phyloP scores from a whole-genome alignment of 2,888 invertebrate genomes.

The Metopia argyrocephala region DNA sequence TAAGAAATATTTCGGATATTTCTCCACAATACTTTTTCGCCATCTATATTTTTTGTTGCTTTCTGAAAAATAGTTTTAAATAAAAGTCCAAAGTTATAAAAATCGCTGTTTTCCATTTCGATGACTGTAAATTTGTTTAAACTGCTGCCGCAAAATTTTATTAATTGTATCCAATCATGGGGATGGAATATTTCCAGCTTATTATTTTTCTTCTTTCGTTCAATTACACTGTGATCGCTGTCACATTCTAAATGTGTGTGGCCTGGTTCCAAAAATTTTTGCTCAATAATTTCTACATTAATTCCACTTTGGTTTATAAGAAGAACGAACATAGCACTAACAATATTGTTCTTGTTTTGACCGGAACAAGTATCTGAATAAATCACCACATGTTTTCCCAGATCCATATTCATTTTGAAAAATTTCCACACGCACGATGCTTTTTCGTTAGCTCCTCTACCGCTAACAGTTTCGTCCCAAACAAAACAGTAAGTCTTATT shows the following conservation, averaged over 20 bases:
- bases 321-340: neutral
- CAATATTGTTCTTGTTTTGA: neutral
- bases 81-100: neutral
- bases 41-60: neutral
- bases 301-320: neutral
- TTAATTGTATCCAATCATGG: neutral
- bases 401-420: slow-evolving; percentile 14
- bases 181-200: slow-evolving; percentile 1
- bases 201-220: slow-evolving; percentile 7
- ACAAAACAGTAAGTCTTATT: slow-evolving; percentile 10
- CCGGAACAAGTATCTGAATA: slow-evolving; percentile 24
- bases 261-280: slow-evolving; percentile 18
- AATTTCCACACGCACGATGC: slow-evolving; percentile 12
- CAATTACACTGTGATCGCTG: slow-evolving; percentile 22
- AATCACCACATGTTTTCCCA: slow-evolving; percentile 9
- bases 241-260: slow-evolving; percentile 7
- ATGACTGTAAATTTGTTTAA: neutral
- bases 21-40: neutral
- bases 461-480: slow-evolving; percentile 12
- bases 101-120: no score
- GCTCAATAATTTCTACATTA: slow-evolving; percentile 7
- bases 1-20: neutral
- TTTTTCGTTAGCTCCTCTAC: slow-evolving; percentile 17
- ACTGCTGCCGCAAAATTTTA: neutral
- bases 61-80: neutral